phyloP scores from a whole-genome alignment of 1,140 invertebrate genomes.

The Neomicropteryx cornuta region DNA sequence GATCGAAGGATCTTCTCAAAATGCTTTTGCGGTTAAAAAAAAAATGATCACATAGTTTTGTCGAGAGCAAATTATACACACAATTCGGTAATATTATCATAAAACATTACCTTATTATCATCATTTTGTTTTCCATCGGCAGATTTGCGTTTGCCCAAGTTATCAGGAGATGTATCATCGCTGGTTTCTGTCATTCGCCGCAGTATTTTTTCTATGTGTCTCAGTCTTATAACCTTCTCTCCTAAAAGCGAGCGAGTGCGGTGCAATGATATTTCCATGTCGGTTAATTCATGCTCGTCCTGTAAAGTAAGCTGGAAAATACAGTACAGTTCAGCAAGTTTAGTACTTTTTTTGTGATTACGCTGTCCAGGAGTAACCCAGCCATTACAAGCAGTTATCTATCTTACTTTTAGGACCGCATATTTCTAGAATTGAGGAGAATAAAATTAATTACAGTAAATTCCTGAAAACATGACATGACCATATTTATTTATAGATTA shows the following conservation, averaged over 20 bases:
- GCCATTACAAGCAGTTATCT: background rate
- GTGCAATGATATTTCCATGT: slow-evolving; percentile 69
- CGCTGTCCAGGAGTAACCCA: background rate
- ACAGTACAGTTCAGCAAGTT: too few relatives aligned
- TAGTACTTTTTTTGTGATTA: background rate
- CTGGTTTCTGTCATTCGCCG: slow-evolving; percentile 43
- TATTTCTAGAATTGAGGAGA: background rate
- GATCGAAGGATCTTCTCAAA: too few relatives aligned
- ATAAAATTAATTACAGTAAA: background rate
- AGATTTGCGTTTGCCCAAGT: slow-evolving; percentile 16
- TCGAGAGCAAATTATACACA: too few relatives aligned
- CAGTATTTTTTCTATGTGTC: slow-evolving; percentile 64
- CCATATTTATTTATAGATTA: background rate
- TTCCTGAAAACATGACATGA: background rate
- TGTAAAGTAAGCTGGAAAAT: slow-evolving; percentile 22
- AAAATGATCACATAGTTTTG: too few relatives aligned
- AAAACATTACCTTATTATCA: too few relatives aligned
- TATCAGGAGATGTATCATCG: too few relatives aligned
- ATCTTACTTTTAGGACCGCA: background rate
- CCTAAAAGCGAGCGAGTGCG: slow-evolving; percentile 62
- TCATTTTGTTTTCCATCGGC: slow-evolving; percentile 31
- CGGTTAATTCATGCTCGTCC: slow-evolving; percentile 67
- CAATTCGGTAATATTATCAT: too few relatives aligned
- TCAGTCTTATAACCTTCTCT: slow-evolving; percentile 66
- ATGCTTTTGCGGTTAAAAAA: too few relatives aligned